phyloP scores from a whole-genome alignment of 2,888 invertebrate species.

The Pyrgus malvae region DNA sequence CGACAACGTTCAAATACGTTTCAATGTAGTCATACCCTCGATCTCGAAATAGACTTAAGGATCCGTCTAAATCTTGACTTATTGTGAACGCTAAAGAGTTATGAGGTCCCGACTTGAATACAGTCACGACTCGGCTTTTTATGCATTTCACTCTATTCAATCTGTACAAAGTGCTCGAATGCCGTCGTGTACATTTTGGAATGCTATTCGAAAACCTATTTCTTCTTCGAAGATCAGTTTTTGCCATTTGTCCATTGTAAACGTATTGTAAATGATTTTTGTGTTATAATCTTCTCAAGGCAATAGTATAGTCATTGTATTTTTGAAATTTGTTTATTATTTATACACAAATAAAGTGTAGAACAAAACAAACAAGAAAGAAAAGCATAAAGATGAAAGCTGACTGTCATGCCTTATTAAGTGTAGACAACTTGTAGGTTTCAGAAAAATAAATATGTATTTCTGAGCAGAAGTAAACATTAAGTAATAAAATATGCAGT shows the following conservation, averaged over 20 bases:
- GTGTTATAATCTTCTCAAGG: not conserved
- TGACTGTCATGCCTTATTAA: no score
- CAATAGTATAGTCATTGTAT: not conserved
- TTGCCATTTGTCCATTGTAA: not conserved
- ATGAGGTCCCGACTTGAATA: constrained; percentile 8
- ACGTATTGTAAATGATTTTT: not conserved
- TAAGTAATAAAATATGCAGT: no score
- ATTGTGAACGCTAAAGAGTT: constrained; percentile 21
- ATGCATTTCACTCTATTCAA: constrained; percentile 20
- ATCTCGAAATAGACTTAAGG: not conserved
- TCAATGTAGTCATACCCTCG: not conserved
- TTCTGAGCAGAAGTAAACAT: no score
- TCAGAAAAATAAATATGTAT: no score
- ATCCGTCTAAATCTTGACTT: constrained; percentile 25
- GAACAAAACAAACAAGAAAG: no score
- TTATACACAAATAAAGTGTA: no score
- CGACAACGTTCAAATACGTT: not conserved
- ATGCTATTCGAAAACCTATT: constrained; percentile 1
- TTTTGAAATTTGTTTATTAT: no score
- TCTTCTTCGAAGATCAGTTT: constrained; percentile 5
- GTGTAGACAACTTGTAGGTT: no score
- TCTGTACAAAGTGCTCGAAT: constrained; percentile 20
- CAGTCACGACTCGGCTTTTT: constrained; percentile 26
- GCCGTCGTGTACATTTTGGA: constrained; percentile 11
- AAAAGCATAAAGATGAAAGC: no score